These are phyloP conservation scores for Myiotriccus ornatus DNA, from an alignment of 2,797 vertebrate species.

Conservation along the genomic window DNA sequence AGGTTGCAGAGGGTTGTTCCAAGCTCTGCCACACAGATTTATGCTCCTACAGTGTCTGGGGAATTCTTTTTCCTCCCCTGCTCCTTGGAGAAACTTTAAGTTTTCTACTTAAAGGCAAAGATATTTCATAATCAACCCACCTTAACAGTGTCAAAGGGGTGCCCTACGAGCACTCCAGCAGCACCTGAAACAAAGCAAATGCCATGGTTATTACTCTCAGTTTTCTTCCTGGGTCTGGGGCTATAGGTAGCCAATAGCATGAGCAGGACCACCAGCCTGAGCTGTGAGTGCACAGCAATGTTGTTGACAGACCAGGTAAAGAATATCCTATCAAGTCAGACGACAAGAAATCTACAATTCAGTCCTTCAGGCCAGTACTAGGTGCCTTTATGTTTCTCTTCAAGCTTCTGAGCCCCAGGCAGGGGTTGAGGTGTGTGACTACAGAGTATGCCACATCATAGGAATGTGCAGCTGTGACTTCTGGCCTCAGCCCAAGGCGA, in stretches of 20 bases:
- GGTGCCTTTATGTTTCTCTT: background rate
- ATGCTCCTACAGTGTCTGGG: background rate
- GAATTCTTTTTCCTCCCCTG: background rate
- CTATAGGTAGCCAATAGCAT: background rate
- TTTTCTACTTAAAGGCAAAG: background rate
- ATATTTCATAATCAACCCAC: slow-evolving; percentile 77
- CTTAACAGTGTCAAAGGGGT: slow-evolving; percentile 97
- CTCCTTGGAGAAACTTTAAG: background rate
- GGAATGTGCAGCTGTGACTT: background rate
- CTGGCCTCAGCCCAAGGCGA: background rate
- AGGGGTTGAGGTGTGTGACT: background rate
- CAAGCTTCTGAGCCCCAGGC: background rate
- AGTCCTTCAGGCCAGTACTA: background rate
- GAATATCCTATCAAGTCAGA: background rate
- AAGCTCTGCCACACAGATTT: background rate
- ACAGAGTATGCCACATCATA: background rate
- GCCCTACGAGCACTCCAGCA: slow-evolving; percentile 94
- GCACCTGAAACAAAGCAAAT: slow-evolving; percentile 80
- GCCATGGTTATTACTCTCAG: background rate
- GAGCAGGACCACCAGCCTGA: background rate
- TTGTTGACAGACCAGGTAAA: background rate
- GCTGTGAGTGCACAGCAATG: rapidly evolving
- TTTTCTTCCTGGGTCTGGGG: background rate
- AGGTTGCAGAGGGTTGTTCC: background rate
- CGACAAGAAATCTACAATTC: background rate